These are phyloP conservation scores for Cryptophagus acutangulus DNA, from an alignment of 2,888 invertebrate genomes.

Conservation along the genomic window DNA sequence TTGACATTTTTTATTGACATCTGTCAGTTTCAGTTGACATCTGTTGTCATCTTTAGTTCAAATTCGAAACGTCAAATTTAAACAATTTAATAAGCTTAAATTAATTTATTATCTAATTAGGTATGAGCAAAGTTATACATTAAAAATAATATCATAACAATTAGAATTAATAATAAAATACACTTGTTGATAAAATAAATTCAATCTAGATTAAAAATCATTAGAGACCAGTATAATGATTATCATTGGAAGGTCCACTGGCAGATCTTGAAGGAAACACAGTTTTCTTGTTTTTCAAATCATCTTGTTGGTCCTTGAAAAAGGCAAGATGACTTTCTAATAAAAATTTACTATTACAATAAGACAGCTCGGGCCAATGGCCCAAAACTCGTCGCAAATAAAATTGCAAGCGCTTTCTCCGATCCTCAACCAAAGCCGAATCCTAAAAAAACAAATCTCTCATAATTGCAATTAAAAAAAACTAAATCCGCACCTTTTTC, in stretches of 20 bases:
- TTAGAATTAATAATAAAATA: too few species aligned
- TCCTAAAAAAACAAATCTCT: conserved; percentile 52
- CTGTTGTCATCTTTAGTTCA: too few species aligned
- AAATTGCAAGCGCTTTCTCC: conserved; percentile 77
- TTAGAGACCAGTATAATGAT: conserved; percentile 46
- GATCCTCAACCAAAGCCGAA: conserved; percentile 78
- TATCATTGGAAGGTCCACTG: conserved; percentile 33
- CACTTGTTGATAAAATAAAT: too few species aligned
- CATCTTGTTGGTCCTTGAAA: conserved; percentile 60
- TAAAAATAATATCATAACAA: too few species aligned
- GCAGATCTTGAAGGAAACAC: conserved; percentile 35
- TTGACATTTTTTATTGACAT: too few species aligned
- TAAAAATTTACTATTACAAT: conserved; percentile 70
- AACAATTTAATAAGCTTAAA: too few species aligned
- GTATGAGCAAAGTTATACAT: too few species aligned
- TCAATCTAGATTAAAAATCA: conserved; percentile 14
- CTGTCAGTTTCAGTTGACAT: too few species aligned
- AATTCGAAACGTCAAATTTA: too few species aligned
- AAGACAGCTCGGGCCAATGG: conserved; percentile 71
- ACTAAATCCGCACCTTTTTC: conserved; percentile 64
- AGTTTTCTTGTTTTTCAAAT: conserved; percentile 33
- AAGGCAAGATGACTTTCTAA: conserved; percentile 80
- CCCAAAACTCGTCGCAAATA: conserved; percentile 82
- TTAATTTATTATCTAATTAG: too few species aligned
- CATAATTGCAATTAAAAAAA: conserved; percentile 2